phyloP scores from a whole-genome alignment of 2,888 invertebrate species.

The Lasioglossum vierecki region DNA sequence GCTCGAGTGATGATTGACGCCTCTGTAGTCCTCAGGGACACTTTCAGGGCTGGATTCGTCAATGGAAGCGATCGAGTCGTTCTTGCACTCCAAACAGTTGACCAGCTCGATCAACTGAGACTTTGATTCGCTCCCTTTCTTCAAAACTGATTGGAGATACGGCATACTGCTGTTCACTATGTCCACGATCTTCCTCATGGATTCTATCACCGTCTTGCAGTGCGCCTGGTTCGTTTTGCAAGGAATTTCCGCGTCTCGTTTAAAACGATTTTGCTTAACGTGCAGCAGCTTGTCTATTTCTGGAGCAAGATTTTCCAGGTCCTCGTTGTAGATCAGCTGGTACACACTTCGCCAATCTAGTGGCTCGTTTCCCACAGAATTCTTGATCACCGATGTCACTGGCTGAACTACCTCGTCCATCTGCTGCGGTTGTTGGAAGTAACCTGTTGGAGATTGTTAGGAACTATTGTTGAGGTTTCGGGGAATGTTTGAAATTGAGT shows the following conservation, averaged over 20 bases:
- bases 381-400: fast-evolving
- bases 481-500: not conserved
- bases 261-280: conserved; percentile 24
- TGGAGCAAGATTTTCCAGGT: not conserved
- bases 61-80: not conserved
- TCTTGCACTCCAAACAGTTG: conserved; percentile 70
- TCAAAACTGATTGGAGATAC: not conserved
- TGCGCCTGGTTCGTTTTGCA: conserved; percentile 28
- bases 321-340: not conserved
- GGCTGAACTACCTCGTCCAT: not conserved
- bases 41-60: not conserved
- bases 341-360: not conserved
- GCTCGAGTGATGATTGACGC: not conserved
- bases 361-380: not conserved
- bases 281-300: not conserved
- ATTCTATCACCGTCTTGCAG: conserved; percentile 43
- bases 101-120: conserved; percentile 34
- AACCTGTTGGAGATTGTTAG: conserved; percentile 4
- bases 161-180: conserved; percentile 37
- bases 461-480: not conserved
- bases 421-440: not conserved
- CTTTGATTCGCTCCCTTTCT: not conserved
- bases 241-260: conserved; percentile 17
- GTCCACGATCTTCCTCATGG: conserved; percentile 38
- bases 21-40: not conserved